Conservation (phyloP, 2,888 invertebrate species). For the Nineta flava region DNA sequence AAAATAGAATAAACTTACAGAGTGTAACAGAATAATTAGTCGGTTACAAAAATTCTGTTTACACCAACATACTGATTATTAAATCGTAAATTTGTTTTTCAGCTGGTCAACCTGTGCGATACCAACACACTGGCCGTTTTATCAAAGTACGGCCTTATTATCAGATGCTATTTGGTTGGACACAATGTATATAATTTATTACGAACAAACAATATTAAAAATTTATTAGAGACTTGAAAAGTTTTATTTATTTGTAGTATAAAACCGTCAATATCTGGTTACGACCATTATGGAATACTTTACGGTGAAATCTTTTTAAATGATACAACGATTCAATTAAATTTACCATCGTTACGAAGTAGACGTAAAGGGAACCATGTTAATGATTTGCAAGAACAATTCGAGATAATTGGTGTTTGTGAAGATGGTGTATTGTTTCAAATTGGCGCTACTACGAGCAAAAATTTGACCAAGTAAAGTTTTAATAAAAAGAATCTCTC, state of each 20-base stretch:
- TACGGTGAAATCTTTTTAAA: constrained; percentile 37
- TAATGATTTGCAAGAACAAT: constrained; percentile 20
- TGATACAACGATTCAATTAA: constrained; percentile 26
- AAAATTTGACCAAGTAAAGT: constrained; percentile 25
- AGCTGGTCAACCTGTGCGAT: background rate
- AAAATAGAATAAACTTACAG: no score
- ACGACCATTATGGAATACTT: constrained; percentile 45
- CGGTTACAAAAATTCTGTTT: no score
- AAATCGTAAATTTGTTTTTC: background rate
- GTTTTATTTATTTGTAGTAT: constrained; percentile 20
- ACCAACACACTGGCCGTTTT: background rate
- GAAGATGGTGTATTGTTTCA: constrained; percentile 40
- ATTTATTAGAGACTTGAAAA: no score
- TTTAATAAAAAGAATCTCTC: no score
- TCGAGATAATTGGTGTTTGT: constrained; percentile 26
- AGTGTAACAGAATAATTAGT: no score
- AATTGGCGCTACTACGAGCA: constrained; percentile 34
- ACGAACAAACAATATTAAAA: no score
- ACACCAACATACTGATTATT: no score
- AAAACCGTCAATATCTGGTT: constrained; percentile 30
- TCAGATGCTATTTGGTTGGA: background rate
- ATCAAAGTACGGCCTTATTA: background rate
- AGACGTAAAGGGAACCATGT: constrained; percentile 26
- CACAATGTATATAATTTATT: no score
- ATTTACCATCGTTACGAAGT: constrained; percentile 35